Evolutionary conservation across 92 coral and sea anemone species (phyloP), one percentile per base, ranked within the genome.

Genomic region (Paragorgia papillata): DNA sequence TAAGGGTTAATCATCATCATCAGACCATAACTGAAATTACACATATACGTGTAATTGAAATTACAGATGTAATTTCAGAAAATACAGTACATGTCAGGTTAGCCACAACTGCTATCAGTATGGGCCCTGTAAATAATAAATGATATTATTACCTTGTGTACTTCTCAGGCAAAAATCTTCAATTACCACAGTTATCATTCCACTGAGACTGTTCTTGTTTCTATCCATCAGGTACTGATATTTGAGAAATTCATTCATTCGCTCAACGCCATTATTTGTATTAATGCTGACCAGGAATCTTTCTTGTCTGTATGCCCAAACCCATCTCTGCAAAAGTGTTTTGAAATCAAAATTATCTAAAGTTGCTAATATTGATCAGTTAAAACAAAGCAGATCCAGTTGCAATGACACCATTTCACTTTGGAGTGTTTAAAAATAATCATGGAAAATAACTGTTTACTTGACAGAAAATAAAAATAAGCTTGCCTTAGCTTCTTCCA

Each of bases 221-320:
- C 73, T 62, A 39, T 67, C 81, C 73, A 76, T 80, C 65, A 88
- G 71, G 66, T 85, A 88, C 27, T 71, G 76, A 86, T 85, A 84
- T 56, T 85, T 88, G 6, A 85, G 51, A 8, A 79, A 73, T 53
- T 81, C 84, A 26, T 85, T 88, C 76, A 76, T 83, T 10, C 83
- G 37, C 53, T 88, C 89, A 43, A 70, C 46, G 7, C 92, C 92
- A 76, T 81, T 88, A 80, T 88, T 84, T 65, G 92, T 88, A 78
- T 80, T 88, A 20, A 88, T 58, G 57, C 56, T 62, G 49, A 88
- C 86, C 68, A 75, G 25, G 73, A 84, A 80, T 26, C 86, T 56
- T 48, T 84, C 84, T 51, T 69, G 82, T 28, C 84, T 54, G 66
- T 75, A 88, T 46, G 85, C 92, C 89, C 88, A 82, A 51, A 80